Conservation (phyloP, 2,888 invertebrate species). For the Alcis repandata region DNA sequence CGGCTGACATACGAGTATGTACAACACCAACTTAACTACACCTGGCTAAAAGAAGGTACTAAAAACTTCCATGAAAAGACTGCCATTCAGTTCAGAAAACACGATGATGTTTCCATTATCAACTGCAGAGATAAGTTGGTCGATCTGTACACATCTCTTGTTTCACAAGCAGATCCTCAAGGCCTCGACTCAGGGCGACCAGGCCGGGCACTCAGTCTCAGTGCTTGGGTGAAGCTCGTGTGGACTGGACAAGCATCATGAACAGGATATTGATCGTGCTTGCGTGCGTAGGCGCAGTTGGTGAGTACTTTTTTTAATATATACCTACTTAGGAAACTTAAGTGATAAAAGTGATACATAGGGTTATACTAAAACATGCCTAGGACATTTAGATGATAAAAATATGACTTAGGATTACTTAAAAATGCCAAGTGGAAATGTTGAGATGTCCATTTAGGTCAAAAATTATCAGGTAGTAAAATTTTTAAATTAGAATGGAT, state of each 20-base stretch:
- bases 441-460: too few species aligned
- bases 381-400: too few species aligned
- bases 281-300: slow-evolving; percentile 72
- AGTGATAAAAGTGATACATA: background rate
- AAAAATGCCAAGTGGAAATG: too few species aligned
- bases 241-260: slow-evolving; percentile 64
- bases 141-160: slow-evolving; percentile 30
- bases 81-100: background rate
- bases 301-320: slow-evolving; percentile 61
- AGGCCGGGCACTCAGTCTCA: slow-evolving; percentile 62
- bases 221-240: slow-evolving; percentile 66
- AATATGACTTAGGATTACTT: too few species aligned
- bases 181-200: slow-evolving; percentile 61
- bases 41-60: background rate
- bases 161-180: slow-evolving; percentile 76
- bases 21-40: slow-evolving; percentile 38
- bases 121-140: background rate
- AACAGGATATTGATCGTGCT: slow-evolving; percentile 71
- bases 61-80: background rate
- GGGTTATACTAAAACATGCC: background rate
- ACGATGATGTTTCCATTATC: background rate
- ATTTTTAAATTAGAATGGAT: too few species aligned
- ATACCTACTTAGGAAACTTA: background rate
- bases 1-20: slow-evolving; percentile 56
- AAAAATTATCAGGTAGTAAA: too few species aligned